These are phyloP conservation scores for Tiphia femorata DNA, from an alignment of 2,888 invertebrate genomes.

Conservation along the genomic window DNA sequence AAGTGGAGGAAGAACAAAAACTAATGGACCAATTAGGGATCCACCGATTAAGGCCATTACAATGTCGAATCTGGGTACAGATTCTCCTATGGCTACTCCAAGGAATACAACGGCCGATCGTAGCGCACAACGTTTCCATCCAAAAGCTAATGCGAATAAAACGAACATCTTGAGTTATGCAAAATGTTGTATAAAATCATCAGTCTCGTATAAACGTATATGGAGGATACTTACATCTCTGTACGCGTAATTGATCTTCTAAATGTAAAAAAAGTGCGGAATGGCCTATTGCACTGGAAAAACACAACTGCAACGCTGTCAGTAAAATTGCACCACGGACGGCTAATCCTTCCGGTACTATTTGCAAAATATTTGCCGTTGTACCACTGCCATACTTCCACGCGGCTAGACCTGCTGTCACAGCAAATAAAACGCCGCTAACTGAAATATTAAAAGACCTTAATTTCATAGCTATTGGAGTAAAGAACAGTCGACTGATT, in stretches of 20 bases:
- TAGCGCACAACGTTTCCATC: conserved; percentile 78
- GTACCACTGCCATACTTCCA: conserved; percentile 76
- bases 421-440: conserved; percentile 75
- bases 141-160: conserved; percentile 78
- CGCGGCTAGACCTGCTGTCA: conserved; percentile 76
- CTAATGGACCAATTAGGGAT: conserved; percentile 84
- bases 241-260: conserved; percentile 81
- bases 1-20: conserved; percentile 87
- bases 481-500: not conserved
- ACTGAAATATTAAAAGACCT: conserved; percentile 57
- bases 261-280: conserved; percentile 87
- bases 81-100: conserved; percentile 83
- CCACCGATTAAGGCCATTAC: conserved; percentile 90
- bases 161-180: not conserved
- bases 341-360: conserved; percentile 76
- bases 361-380: conserved; percentile 77
- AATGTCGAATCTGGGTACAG: conserved; percentile 87
- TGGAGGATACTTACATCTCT: conserved; percentile 76
- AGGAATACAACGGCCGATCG: conserved; percentile 79
- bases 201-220: not conserved
- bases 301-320: conserved; percentile 81
- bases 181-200: not conserved
- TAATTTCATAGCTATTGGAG: not conserved
- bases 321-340: conserved; percentile 79
- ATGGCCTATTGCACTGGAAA: conserved; percentile 83